Base-by-base conservation (phyloP, 2,797 vertebrate species). In the Gallinago stenura region DNA sequence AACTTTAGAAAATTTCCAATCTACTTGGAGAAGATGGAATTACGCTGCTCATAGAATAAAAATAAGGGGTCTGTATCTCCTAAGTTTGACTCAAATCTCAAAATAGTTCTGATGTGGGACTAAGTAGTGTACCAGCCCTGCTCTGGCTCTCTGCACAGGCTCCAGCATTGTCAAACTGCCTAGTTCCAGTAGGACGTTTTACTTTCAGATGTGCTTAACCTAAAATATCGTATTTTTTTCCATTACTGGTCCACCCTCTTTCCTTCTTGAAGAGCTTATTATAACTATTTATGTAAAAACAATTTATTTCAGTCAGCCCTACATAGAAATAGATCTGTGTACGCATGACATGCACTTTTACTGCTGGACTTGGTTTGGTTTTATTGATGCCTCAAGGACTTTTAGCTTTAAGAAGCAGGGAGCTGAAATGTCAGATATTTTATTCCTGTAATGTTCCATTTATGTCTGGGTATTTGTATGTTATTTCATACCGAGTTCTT, bases 371-470 rank as follows among this genome's bases (percentile, higher is more conserved):
- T 14, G 4, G 46, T 90, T 97, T 95, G 60, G 65, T 78, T 91
- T 97, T 90, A 93, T 71, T 87, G 89, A 87, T 84, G 96, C 80
- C 83, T 95, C 56, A 77, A 91, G 73, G 85, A 87, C 53, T 82
- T 93, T 48, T 26, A 82, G 53, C 45, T 93, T 92, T 62, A 87
- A 93, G 84, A 80, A 85, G 45, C 33, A 76, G 46, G 41, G 75
- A 93, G 83, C 16, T 53, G 78, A 95, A 95, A 96, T 83, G 69
- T 77, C 89, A 89, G 66, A 81, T 93, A 75, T 81, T 95, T 93
- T 91, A 73, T 84, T 92, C 54, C 35, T 87, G 58, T 31, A 89
- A 95, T 39, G 81, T 94, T 96, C 64, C 64, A 61, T 84, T 92
- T 89, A 73, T 28, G 68, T 71, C 35, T 0, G 5, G 37, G n/a